Base-by-base conservation (phyloP, 2,888 invertebrate species). In the Lamproptera curius region DNA sequence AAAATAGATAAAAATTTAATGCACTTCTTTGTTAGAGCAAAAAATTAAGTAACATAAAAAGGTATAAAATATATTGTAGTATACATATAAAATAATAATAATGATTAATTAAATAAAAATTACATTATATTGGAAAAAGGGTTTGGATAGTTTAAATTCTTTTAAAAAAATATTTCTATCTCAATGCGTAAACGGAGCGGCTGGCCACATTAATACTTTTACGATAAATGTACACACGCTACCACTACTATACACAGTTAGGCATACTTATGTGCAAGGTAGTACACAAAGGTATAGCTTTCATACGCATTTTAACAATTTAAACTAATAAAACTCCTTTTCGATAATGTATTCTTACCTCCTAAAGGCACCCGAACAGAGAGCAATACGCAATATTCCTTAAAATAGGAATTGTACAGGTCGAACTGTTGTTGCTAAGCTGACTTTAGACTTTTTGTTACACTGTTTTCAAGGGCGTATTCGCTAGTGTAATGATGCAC, bases 401-500 rank as follows among this genome's bases (percentile, higher is more conserved):
- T 62, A 62, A 68, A 77, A 70, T 71, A 73, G 61, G 68, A 71
- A 68, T 66, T 72, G 61, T 67, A 73, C 54, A 62, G 65, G 69
- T 70, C 65, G 64, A 73, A 78, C 67, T 68, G 70, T 76, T 86
- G 86, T 86, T 86, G 84, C 86, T 85, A 86, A 80, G 86, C 86
- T 79, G 80, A 81, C 76, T 78, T 74, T 67, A 75, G 74, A 76
- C 70, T 82, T 81, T 73, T 73, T 76, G 74, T 67, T 70, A 73
- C 76, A 76, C 74, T 57, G 66, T 76, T 82, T 81, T 84, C 86
- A 85, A 84, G 85, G 83, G 81, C 85, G 81, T 75, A 70, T 70
- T 67, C 73, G 66, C 70, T 61, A 31, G 62, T 65, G 62, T 62
- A 65, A 54, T 57, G 56, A 55, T 51, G 60, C 62, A 65, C 58